Base-by-base conservation (phyloP, 2,797 vertebrate species). In the Melanotaenia trifasciata region DNA sequence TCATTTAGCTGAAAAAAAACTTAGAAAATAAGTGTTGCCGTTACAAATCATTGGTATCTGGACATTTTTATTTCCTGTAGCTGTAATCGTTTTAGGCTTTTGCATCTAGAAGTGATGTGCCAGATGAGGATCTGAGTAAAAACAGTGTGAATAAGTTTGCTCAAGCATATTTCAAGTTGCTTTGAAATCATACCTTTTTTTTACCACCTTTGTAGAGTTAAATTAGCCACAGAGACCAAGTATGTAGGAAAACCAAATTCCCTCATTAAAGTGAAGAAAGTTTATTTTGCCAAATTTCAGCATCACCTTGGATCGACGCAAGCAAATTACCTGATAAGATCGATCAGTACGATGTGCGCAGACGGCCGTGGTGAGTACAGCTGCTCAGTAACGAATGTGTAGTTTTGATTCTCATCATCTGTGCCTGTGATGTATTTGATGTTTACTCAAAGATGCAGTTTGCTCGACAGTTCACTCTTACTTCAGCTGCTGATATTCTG, bases 341-440 rank as follows among this genome's bases (percentile, higher is more conserved):
- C 16, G 98, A 99, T 84, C 95, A 98, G 22, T 99, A 99, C 43
- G 98, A 99, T 74, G 98, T 99, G 45, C 96, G 98, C 50, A 95
- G 97, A 84, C 95, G 98, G 82, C 98, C 98, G 9, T 99, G 98
- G 98, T 99, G 93, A 96, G 96, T 67, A 47, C 26, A 58, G 16
- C 14, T 32, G 0, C 38, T 40, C 5, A 7, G 58, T 58, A 22
- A 58, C 20, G n/a, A 53, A 24, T 53, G 18, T 58, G 32, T 14
- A 0, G 12, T 36, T 76, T 28, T 60, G 3, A 43, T 26, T 53
- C 51, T 76, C 28, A 30, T 8, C 13, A 8, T 51, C 12, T 12
- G 22, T 54, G 4, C 14, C 12, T 26, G 24, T 26, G 11, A 26
- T 54, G 24, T 26, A 54, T 54, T 24, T 53, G 4, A 2, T 53